Evolutionary conservation across 1,140 invertebrate species (phyloP).

Genomic region (Apis laboriosa): DNA sequence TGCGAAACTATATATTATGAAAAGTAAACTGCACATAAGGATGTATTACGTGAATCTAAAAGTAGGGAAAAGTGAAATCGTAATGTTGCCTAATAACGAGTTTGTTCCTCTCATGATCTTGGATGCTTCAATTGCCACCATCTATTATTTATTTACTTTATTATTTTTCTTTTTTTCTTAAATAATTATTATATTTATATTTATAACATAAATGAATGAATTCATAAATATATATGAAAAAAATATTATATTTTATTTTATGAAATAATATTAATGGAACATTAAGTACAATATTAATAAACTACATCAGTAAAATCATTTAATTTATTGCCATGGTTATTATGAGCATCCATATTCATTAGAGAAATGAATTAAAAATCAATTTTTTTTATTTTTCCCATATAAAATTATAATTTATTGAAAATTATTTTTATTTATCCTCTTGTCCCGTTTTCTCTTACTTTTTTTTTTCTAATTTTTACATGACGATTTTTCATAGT

Average conservation of each 20-base stretch:
- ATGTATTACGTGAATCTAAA: background rate
- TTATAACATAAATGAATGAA: no score
- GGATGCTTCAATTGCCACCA: background rate
- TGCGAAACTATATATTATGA: conserved; percentile 1
- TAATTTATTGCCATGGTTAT: background rate
- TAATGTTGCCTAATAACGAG: conserved; percentile 1
- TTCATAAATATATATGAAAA: no score
- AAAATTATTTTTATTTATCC: background rate
- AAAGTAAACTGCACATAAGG: conserved; percentile 19
- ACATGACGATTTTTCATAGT: background rate
- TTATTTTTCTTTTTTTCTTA: background rate
- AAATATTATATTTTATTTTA: no score
- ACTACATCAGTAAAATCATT: background rate
- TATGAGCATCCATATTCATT: background rate
- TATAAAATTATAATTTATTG: background rate
- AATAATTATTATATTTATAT: no score
- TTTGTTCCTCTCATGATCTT: conserved; percentile 15
- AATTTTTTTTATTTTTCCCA: no score
- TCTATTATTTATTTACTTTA: background rate
- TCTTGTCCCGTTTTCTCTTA: background rate
- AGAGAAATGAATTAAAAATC: background rate
- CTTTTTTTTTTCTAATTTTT: background rate
- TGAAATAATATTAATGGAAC: no score
- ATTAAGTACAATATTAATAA: no score
- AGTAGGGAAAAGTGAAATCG: background rate